Evolutionary conservation across 35 echinoderm and acorn worm genomes (phyloP), one percentile per base, ranked within the genome.

Genomic region (Anneissia japonica): DNA sequence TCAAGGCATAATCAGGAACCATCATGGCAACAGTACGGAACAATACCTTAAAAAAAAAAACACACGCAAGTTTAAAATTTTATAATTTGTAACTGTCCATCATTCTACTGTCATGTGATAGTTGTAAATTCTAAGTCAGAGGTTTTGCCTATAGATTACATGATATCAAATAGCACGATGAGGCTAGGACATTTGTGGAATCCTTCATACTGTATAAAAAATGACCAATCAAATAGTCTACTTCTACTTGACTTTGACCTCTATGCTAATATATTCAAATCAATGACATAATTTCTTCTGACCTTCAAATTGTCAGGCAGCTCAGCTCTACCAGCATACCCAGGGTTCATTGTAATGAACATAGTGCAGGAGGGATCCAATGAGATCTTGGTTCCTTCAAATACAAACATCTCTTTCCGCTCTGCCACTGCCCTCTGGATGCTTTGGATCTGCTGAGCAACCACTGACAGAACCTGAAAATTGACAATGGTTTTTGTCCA

Each of bases 11-110:
- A 76, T 99, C 96, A 76, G 96, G 96, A 32, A 99, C 96, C 96
- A 99, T 99, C 96, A 99, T 99, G 46, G 96, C 96, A 36, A 99
- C 96, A 23, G 96, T 99, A 80, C 96, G 92, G 75, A 99, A 99
- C 37, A 99, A 81, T 7, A 99, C 91, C 96, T 99, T 80, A 0
- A 79, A 81, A 73, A 75, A 51, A 83, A 34, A 31, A 55, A 79
- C 1, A 85, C 19, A 31, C n/a, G n/a, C n/a, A n/a, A n/a, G n/a
- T n/a, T n/a, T n/a, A n/a, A n/a, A n/a, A n/a, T n/a, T n/a, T n/a
- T n/a, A n/a, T n/a, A n/a, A n/a, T n/a, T n/a, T n/a, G n/a, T n/a
- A n/a, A n/a, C n/a, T n/a, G n/a, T n/a, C n/a, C n/a, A n/a, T n/a
- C n/a, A n/a, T n/a, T n/a, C n/a, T n/a, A n/a, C n/a, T n/a, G n/a